Percentiles rank a stretch among this genome's conserved stretches.
Conservation (phyloP, 2,113 vertebrate species). For the Scartelaos histophorus region DNA sequence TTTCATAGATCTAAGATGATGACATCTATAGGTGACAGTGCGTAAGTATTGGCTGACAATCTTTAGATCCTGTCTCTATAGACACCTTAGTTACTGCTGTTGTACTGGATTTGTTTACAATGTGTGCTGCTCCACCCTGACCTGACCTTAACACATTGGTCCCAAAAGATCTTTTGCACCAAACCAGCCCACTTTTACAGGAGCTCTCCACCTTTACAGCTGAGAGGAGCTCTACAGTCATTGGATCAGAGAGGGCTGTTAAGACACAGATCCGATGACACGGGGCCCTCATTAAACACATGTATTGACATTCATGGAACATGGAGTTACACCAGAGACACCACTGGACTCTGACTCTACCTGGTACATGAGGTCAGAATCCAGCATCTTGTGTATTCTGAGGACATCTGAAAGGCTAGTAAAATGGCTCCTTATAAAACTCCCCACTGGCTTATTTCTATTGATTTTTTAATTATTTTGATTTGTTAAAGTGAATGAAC, state of each 20-base stretch:
- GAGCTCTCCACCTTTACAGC: constrained; percentile 34
- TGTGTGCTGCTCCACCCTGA: background rate
- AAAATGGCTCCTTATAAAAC: background rate
- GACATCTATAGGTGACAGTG: too few species aligned
- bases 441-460: background rate
- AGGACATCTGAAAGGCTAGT: background rate
- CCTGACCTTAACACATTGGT: background rate
- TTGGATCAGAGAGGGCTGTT: constrained; percentile 30
- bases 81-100: background rate
- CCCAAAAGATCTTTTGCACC: constrained; percentile 3
- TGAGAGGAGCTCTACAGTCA: constrained; percentile 22
- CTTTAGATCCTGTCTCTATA: background rate
- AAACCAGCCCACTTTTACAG: constrained; percentile 32
- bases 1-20: too few species aligned
- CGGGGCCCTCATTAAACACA: constrained; percentile 10
- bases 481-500: background rate
- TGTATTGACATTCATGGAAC: background rate
- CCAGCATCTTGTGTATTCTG: background rate
- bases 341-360: background rate
- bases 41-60: background rate
- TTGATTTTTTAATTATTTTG: background rate
- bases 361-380: background rate
- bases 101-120: background rate
- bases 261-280: constrained; percentile 9
- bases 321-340: background rate